Base-by-base conservation (phyloP, 2,888 invertebrate species). In the Ptychoptera albimana region DNA sequence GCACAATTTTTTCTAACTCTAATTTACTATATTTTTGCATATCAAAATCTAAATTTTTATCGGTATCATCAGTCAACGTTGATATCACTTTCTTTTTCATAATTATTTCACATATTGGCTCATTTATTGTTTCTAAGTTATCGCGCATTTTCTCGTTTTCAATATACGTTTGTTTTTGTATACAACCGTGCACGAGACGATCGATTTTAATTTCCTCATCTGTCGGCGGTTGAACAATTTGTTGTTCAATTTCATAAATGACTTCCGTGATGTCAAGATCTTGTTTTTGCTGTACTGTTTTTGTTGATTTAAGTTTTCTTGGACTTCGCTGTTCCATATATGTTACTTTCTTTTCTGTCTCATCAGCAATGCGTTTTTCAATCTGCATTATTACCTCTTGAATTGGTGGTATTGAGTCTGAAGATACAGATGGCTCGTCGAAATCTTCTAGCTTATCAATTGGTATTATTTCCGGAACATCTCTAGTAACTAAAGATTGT, bases 341-440 rank as follows among this genome's bases (percentile, higher is more conserved):
- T 14, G 31, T 37, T 10, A 39, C 32, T n/a, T 36, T 12, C 45
- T 45, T 29, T 10, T 35, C 16, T 23, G 47, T 49, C 45, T 50
- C 53, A 39, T 52, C 52, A 15, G 56, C 55, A 23, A 60, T 58
- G 48, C 57, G 48, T 46, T 57, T 55, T 52, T 61, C 61, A 39
- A 61, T 57, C 32, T 52, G 53, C 49, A 54, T 52, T 13, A 61
- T 61, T 9, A 60, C 60, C 48, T 59, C 53, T 14, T 59, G 59
- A 41, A 61, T 58, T 36, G 55, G 55, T 12, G 59, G 57, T 39
- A 54, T 55, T 23, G 50, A 50, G 37, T 52, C 52, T 12, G 23
- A 42, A 2, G 35, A 42, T 12, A 42, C 35, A 7, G 34, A 16
- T 12, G 34, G 34, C 34, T 42, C 35, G 2, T 15, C 42, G 2